phyloP scores from a whole-genome alignment of 1,140 invertebrate species.

The Drosophila watanabei region DNA sequence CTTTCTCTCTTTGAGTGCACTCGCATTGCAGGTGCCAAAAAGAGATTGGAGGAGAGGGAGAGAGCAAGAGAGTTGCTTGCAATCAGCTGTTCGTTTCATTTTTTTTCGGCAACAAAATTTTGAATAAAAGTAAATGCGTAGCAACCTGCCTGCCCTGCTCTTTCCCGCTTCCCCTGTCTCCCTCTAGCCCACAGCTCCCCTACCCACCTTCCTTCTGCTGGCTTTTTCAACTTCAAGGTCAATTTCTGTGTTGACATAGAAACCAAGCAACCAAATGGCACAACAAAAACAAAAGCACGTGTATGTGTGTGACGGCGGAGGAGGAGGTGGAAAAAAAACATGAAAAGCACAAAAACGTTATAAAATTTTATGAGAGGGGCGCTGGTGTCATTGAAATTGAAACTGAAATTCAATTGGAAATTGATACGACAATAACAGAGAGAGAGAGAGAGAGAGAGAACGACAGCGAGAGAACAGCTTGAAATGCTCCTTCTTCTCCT shows the following conservation, averaged over 20 bases:
- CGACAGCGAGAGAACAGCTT: not conserved
- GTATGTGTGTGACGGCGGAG: conserved; percentile 19
- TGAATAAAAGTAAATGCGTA: conserved; percentile 39
- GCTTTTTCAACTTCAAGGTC: conserved; percentile 66
- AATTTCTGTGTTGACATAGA: conserved; percentile 79
- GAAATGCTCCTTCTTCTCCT: conserved; percentile 5
- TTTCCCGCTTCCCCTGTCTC: not conserved
- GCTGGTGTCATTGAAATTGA: conserved; percentile 51
- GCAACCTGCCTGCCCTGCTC: not conserved
- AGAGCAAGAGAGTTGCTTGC: conserved; percentile 21
- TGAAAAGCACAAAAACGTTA: conserved; percentile 38
- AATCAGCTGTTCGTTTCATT: conserved; percentile 60
- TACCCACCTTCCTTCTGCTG: not conserved
- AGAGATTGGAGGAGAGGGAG: not conserved
- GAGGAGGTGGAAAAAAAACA: conserved; percentile 1
- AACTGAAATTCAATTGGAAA: conserved; percentile 72
- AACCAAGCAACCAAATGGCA: conserved; percentile 56
- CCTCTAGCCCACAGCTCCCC: not conserved
- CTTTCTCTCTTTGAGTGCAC: conserved; percentile 5
- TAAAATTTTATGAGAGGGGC: conserved; percentile 31
- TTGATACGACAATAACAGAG: conserved; percentile 50
- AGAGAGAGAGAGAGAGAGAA: conserved; percentile 4
- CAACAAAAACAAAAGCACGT: conserved; percentile 53
- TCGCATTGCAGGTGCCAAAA: conserved; percentile 24
- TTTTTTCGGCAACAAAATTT: conserved; percentile 28